A percentile compares a stretch with the other conserved stretches of the same genome.
phyloP scores from a whole-genome alignment of 2,888 invertebrate genomes.

The Acleris literana region DNA sequence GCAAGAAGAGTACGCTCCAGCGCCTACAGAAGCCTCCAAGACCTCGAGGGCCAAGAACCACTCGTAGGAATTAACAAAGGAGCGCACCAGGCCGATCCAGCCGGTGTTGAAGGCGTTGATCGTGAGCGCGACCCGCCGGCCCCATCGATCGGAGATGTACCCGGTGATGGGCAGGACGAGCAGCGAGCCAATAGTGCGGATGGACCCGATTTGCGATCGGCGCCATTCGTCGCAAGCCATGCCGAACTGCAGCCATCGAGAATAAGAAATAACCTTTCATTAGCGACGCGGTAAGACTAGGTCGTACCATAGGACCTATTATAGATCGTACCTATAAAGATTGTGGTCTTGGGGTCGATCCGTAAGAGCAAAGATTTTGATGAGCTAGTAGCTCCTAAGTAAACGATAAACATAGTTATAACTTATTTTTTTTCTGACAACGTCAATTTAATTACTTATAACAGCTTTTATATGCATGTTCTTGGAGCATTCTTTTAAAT shows the following conservation, averaged over 20 bases:
- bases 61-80: slow-evolving; percentile 87
- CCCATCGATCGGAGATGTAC: slow-evolving; percentile 89
- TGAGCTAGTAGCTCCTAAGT: no score
- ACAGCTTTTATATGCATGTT: no score
- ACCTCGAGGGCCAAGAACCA: slow-evolving; percentile 89
- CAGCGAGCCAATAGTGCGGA: slow-evolving; percentile 88
- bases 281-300: no score
- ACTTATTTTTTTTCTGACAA: no score
- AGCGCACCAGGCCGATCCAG: slow-evolving; percentile 86
- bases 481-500: no score
- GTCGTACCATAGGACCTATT: no score
- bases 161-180: slow-evolving; percentile 88
- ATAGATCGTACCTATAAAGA: no score
- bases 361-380: no score
- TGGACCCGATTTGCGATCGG: slow-evolving; percentile 88
- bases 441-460: no score
- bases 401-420: no score
- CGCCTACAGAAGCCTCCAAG: slow-evolving; percentile 87
- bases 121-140: slow-evolving; percentile 85
- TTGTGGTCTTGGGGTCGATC: no score
- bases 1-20: slow-evolving; percentile 88
- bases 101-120: slow-evolving; percentile 85
- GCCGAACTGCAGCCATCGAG: slow-evolving; percentile 75
- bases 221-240: slow-evolving; percentile 88
- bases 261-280: background rate